Percentiles rank a stretch among this genome's conserved stretches.
These are phyloP conservation scores for Aegotheles bennettii DNA, from an alignment of 2,113 vertebrate genomes.

Conservation along the genomic window DNA sequence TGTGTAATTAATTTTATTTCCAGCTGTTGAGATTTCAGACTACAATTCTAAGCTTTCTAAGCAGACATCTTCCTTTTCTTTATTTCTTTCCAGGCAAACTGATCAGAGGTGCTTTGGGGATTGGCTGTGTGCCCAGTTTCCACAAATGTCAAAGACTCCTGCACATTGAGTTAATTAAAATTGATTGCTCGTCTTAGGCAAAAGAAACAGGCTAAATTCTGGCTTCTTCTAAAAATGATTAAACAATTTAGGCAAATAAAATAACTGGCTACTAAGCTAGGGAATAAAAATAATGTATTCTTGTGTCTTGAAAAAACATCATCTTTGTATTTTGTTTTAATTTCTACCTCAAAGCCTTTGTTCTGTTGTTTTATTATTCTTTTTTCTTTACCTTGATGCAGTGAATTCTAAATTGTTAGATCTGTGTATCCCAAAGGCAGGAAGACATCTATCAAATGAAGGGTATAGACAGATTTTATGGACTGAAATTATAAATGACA, in stretches of 20 bases:
- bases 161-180: constrained; percentile 79
- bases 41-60: constrained; percentile 35
- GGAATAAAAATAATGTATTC: constrained; percentile 58
- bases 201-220: constrained; percentile 64
- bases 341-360: background rate
- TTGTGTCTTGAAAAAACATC: background rate
- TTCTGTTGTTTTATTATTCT: background rate
- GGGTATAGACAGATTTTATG: constrained; percentile 8
- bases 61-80: constrained; percentile 57
- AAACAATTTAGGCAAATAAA: constrained; percentile 65
- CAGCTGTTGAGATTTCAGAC: constrained; percentile 35
- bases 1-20: constrained; percentile 57
- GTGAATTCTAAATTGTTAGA: constrained; percentile 33
- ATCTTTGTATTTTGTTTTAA: constrained; percentile 51
- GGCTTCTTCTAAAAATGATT: constrained; percentile 56
- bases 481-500: background rate
- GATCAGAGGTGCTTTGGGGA: constrained; percentile 65
- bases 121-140: constrained; percentile 73
- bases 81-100: constrained; percentile 69
- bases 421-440: background rate
- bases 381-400: background rate
- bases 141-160: constrained; percentile 68
- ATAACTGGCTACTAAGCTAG: constrained; percentile 32
- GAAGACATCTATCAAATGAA: background rate
- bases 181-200: constrained; percentile 76